Conservation (phyloP, 2,113 vertebrate genomes). For the Acrocephalus kingi region DNA sequence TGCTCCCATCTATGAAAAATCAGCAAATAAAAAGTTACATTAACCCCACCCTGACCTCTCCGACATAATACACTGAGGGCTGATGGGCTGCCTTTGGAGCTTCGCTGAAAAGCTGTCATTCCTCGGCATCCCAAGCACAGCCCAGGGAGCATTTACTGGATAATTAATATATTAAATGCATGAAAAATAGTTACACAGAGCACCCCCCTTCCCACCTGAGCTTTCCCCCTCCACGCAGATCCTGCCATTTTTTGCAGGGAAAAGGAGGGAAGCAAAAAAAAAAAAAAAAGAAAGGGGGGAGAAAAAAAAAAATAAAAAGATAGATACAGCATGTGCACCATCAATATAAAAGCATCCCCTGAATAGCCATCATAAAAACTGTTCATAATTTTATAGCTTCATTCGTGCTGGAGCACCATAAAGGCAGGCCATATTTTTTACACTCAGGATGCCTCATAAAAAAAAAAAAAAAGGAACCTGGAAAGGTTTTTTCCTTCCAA, state of each 20-base stretch:
- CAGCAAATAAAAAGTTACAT: constrained; percentile 99
- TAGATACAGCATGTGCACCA: constrained; percentile 97
- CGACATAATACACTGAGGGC: constrained; percentile 97
- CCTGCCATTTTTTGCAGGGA: constrained; percentile 77
- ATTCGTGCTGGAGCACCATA: constrained; percentile 97
- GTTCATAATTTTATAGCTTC: constrained; percentile 99
- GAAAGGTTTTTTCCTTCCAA: background rate
- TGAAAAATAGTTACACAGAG: constrained; percentile 99
- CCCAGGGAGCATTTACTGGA: constrained; percentile 99
- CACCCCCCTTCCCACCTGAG: constrained; percentile 57
- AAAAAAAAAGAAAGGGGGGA: constrained; percentile 55
- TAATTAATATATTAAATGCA: constrained; percentile 99
- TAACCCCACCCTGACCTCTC: constrained; percentile 98
- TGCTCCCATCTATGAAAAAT: constrained; percentile 96
- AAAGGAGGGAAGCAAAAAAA: constrained; percentile 50
- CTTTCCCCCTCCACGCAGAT: background rate
- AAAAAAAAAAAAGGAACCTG: background rate
- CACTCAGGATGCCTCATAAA: constrained; percentile 85
- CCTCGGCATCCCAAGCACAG: constrained; percentile 93
- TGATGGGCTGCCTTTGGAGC: constrained; percentile 92
- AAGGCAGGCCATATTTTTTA: constrained; percentile 98
- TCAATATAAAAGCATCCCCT: constrained; percentile 99
- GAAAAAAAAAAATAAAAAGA: constrained; percentile 75
- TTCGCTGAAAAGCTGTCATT: constrained; percentile 95
- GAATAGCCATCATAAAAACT: constrained; percentile 99